A percentile compares a stretch with the other conserved stretches of the same genome.
These are phyloP conservation scores for Coreius guichenoti DNA, from an alignment of 2,797 vertebrate genomes.

Conservation along the genomic window DNA sequence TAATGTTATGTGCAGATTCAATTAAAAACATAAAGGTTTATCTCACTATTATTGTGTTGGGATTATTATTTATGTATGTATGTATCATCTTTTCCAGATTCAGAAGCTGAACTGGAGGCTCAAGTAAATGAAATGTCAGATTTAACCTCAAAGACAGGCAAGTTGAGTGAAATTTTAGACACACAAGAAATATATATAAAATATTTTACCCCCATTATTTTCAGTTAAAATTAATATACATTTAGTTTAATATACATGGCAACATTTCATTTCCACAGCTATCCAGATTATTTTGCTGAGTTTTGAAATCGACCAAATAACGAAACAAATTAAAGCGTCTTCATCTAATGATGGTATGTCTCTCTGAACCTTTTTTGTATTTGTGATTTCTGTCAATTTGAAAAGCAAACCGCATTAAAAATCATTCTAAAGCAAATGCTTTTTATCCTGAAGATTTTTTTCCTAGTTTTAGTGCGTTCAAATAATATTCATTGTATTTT, in stretches of 20 bases:
- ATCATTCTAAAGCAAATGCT: not conserved
- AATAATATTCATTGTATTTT: not conserved
- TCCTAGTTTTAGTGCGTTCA: not conserved
- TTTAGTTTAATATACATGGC: not conserved
- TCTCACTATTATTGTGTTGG: not conserved
- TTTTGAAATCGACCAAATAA: constrained; percentile 9
- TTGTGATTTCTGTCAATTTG: not conserved
- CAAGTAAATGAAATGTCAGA: not conserved
- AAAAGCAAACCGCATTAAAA: not conserved
- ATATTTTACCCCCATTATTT: not conserved
- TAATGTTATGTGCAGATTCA: not conserved
- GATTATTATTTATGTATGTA: not conserved
- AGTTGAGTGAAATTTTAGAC: not conserved
- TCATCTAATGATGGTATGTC: not conserved
- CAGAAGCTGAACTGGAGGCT: not conserved
- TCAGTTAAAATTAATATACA: not conserved
- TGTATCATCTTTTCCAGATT: not conserved
- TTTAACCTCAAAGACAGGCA: constrained; percentile 8
- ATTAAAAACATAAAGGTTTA: not conserved
- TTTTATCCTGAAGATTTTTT: not conserved
- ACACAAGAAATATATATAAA: not conserved
- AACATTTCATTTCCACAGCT: constrained; percentile 11
- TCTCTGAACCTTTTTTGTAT: not conserved
- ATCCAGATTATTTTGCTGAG: constrained; percentile 26
- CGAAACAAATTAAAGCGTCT: constrained; percentile 3